Evolutionary conservation across 1,140 invertebrate genomes (phyloP), one percentile per base, ranked within the genome.

Genomic region (Temnothorax curvispinosus): DNA sequence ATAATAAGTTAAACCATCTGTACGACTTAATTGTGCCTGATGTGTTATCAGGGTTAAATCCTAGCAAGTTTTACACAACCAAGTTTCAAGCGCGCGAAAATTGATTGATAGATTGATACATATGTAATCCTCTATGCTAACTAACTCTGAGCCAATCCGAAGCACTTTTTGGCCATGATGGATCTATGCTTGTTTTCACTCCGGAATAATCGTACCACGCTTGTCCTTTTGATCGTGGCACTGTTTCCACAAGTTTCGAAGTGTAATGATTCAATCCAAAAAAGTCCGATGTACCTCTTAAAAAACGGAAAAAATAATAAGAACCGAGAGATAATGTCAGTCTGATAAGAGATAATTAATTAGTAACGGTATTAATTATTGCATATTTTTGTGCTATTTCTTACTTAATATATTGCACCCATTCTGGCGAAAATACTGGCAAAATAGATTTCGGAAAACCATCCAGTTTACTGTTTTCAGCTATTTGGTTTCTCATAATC

Each of bases 191-290:
- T 0, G 54, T 27, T 27, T 85, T 44, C 9, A 94, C n/a, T 13
- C 93, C 91, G 3, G 89, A 82, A 50, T 96, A 94, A 13, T 93
- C 75, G 6, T 89, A 81, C 60, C 90, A 93, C 0, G 91, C 87
- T 0, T 87, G 76, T 0, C 71, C 56, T 7, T 67, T 27, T 32
- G 8, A 92, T 90, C 87, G 95, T 74, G 67, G 89, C 1, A 93
- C 92, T 13, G 69, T 35, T 71, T 93, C 86, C 0, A 90, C 88
- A 1, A 92, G 0, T 8, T 41, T 89, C 0, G 96, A 95, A 0
- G 96, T 96, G 80, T 97, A 97, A 89, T 97, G 96, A 90, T 97
- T 97, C 1, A 97, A 86, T 0, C 96, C 96, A 82, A 96, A 90
- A 89, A 96, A 96, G 86, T 97, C 96, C 0, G 93, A 93, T 0